phyloP scores from a whole-genome alignment of 2,888 invertebrate species.

The Eupithecia tripunctaria region DNA sequence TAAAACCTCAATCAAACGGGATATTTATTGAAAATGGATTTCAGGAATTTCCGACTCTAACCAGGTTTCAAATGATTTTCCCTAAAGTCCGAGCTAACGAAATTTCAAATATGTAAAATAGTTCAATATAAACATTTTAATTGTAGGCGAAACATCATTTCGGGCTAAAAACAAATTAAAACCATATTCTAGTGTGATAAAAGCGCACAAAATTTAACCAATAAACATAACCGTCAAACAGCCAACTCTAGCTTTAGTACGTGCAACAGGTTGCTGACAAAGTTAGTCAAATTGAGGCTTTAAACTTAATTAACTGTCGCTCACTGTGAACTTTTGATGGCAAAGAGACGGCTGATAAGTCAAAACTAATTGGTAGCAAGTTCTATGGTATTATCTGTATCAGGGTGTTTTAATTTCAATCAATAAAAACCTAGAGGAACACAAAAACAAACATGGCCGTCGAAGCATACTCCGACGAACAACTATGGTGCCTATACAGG shows the following conservation, averaged over 20 bases:
- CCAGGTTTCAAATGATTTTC: no score
- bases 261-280: conserved; percentile 29
- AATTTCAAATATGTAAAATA: no score
- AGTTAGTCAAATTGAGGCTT: conserved; percentile 15
- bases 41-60: no score
- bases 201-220: conserved; percentile 13
- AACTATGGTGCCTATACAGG: not conserved
- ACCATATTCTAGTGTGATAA: not conserved
- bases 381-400: not conserved
- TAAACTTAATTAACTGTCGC: not conserved
- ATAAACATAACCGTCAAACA: conserved; percentile 7
- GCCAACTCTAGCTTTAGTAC: conserved; percentile 8
- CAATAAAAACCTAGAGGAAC: not conserved
- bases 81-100: no score
- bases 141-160: not conserved
- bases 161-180: not conserved
- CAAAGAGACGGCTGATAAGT: not conserved
- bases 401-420: not conserved
- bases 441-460: not conserved
- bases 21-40: no score
- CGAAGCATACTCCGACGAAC: not conserved
- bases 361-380: not conserved
- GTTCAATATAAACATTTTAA: not conserved
- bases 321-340: not conserved
- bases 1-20: no score